A percentile compares a stretch with the other conserved stretches of the same genome.
Conservation (phyloP, 2,113 vertebrate species). For the Tursiops truncatus region DNA sequence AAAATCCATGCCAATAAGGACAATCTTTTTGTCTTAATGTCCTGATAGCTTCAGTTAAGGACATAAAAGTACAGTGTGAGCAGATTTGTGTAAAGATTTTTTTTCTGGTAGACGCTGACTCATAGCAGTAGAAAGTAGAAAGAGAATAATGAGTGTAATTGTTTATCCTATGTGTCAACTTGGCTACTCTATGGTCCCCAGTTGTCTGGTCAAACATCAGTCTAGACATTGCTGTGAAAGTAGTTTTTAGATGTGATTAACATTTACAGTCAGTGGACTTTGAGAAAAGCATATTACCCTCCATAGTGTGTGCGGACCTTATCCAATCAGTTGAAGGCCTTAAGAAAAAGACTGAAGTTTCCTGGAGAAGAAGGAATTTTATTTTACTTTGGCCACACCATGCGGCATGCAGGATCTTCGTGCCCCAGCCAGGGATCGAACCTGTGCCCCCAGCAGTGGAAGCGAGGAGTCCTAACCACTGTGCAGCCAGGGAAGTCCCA, state of each 20-base stretch:
- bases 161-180: background rate
- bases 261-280: background rate
- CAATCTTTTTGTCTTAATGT: background rate
- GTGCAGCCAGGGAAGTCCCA: background rate
- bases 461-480: background rate
- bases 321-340: background rate
- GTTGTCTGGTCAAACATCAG: background rate
- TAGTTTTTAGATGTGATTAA: background rate
- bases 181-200: background rate
- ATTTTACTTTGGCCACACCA: background rate
- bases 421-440: background rate
- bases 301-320: background rate
- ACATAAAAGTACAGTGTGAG: background rate
- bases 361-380: background rate
- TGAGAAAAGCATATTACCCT: background rate
- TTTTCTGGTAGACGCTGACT: constrained; percentile 1
- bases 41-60: background rate
- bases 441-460: background rate
- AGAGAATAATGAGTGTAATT: background rate
- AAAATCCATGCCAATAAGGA: background rate
- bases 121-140: background rate
- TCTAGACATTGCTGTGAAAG: background rate
- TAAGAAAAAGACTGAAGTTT: background rate
- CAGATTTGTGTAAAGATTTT: background rate
- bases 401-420: background rate